Base-by-base conservation (phyloP, 2,113 vertebrate genomes). In the Azemiops feae region DNA sequence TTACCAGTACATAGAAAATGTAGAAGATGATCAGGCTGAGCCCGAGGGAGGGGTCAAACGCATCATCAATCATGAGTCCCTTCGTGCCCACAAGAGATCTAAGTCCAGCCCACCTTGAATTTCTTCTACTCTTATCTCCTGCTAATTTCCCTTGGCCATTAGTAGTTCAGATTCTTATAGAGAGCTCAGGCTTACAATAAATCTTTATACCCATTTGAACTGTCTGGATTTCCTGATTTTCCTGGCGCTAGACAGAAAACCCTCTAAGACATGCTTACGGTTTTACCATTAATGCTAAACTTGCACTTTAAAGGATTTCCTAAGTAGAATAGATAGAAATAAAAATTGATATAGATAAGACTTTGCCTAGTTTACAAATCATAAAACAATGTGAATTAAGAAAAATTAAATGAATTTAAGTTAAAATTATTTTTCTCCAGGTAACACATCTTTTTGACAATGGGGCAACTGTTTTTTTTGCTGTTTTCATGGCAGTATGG, bases 401-500 rank as follows among this genome's bases (percentile, higher is more conserved):
- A 92, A 95, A 45, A 53, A n/a, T 3, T 18, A 94, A 92, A 88
- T 25, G 23, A 25, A 81, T 81, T 81, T 81, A 85, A 91, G 53
- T 50, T 95, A 87, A 95, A 95, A 60, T n/a, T 94, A 20, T 95
- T 25, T 96, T 60, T 92, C 94, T 92, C 60, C 95, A 99, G 99
- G 98, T 99, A 90, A 99, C 99, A 1, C 98, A 99, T 96, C 98
- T 99, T 90, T 99, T 99, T 97, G 99, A 99, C 96, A 99, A 99
- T 3, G 98, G 98, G 95, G 99, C 98, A 0, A 99, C 99, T 3
- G 99, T 99, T 92, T 99, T 99, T 97, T 99, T 99, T 95, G 99
- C 99, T 91, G 99, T 99, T 88, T 99, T 99, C 97, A 99, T 99
- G 99, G 99, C 99, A 3, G 99, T 99, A 43, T 99, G 99, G 99